phyloP scores from a whole-genome alignment of 37 sponge, comb jelly and placozoan species.

The Cladorhizidae sp. region DNA sequence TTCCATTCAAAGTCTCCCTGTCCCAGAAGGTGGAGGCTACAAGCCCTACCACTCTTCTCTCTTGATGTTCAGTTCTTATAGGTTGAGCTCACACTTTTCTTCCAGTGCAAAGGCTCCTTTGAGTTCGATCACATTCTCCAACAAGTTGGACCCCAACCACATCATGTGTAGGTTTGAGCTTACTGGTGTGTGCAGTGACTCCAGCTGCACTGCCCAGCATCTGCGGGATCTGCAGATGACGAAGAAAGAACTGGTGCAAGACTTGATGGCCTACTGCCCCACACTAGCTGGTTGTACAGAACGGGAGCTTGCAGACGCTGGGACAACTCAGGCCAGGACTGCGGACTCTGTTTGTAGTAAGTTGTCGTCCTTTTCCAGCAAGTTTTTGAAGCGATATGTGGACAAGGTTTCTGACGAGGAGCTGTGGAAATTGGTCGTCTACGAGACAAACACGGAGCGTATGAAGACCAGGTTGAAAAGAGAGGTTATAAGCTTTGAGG shows the following conservation, averaged over 20 bases:
- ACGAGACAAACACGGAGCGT: conserved; percentile 23
- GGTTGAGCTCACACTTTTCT: conserved; percentile 38
- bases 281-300: conserved; percentile 23
- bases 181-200: conserved; percentile 51
- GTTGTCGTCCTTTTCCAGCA: not conserved
- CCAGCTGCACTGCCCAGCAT: conserved; percentile 48
- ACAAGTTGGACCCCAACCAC: conserved; percentile 48
- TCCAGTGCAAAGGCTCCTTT: conserved; percentile 8
- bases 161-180: conserved; percentile 63
- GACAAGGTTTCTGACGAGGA: conserved; percentile 34
- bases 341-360: conserved; percentile 5
- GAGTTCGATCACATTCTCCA: conserved; percentile 41
- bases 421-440: conserved; percentile 11
- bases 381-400: not conserved
- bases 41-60: conserved; percentile 49
- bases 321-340: not conserved
- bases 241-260: conserved; percentile 31
- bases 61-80: conserved; percentile 45
- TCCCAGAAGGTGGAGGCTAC: not conserved
- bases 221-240: conserved; percentile 21
- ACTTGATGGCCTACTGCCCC: conserved; percentile 37
- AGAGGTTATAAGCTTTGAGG: conserved; percentile 16
- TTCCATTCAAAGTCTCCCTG: not conserved
- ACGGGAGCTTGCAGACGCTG: not conserved
- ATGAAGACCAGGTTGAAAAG: not conserved